A percentile compares a stretch with the other conserved stretches of the same genome.
These are phyloP conservation scores for Bubo bubo DNA, from an alignment of 2,113 vertebrate genomes.

Conservation along the genomic window DNA sequence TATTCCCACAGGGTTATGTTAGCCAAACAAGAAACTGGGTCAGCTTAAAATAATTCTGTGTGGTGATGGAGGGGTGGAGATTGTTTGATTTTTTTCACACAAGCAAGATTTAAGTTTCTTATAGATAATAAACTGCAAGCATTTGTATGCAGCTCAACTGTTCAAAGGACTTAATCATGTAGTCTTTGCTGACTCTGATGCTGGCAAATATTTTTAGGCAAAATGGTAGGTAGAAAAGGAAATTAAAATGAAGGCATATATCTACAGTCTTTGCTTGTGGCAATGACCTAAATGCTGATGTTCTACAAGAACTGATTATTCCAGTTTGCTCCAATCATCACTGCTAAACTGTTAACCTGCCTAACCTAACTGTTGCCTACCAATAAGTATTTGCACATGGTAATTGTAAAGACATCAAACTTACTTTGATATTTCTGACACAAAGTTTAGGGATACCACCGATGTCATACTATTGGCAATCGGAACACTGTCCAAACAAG, in stretches of 20 bases:
- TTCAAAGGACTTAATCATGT: not conserved
- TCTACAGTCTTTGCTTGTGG: not conserved
- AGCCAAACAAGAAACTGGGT: not conserved
- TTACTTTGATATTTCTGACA: not conserved
- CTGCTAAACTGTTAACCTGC: not conserved
- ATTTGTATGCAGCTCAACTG: not conserved
- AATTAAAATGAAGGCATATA: not conserved
- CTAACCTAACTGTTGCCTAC: not conserved
- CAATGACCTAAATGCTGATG: not conserved
- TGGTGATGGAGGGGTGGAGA: not conserved
- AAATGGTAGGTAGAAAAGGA: not conserved
- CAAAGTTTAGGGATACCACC: not conserved
- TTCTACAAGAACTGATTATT: not conserved
- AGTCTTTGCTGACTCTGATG: not conserved
- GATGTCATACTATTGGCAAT: not conserved
- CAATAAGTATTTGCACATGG: not conserved
- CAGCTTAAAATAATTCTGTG: constrained; percentile 22
- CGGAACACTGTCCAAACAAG: not conserved
- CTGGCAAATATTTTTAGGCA: not conserved
- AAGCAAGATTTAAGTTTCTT: not conserved
- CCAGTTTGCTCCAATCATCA: not conserved
- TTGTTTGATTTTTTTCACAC: not conserved
- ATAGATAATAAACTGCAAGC: not conserved
- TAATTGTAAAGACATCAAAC: not conserved
- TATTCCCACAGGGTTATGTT: not conserved